These are phyloP conservation scores for Trichomalopsis sarcophagae DNA, from an alignment of 1,140 invertebrate genomes.

Conservation along the genomic window DNA sequence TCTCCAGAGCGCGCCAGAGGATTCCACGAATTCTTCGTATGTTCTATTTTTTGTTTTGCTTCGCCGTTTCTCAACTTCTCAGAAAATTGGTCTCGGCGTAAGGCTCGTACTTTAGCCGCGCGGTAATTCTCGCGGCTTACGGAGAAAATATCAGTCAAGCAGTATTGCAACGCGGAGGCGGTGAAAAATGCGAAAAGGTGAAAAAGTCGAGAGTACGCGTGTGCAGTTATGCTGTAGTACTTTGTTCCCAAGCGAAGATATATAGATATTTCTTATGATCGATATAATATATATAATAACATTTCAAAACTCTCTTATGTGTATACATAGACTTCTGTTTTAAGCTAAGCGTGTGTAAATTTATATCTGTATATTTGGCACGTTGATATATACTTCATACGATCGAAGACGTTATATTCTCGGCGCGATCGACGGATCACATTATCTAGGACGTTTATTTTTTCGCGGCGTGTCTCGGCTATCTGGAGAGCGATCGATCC, in stretches of 20 bases:
- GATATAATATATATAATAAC: too few species aligned
- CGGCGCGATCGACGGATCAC: neutral
- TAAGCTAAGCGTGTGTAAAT: constrained; percentile 9
- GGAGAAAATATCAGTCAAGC: constrained; percentile 12
- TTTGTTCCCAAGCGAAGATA: constrained; percentile 21
- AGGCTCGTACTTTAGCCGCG: too few species aligned
- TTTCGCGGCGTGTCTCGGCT: neutral
- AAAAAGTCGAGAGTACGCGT: neutral
- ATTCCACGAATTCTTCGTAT: too few species aligned
- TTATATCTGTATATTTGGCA: constrained; percentile 16
- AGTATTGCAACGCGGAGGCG: neutral
- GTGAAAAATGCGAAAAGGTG: neutral
- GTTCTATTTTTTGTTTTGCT: too few species aligned
- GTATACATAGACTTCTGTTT: neutral
- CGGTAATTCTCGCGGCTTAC: neutral
- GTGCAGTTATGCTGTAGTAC: neutral
- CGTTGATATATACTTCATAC: constrained; percentile 18
- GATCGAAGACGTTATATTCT: neutral
- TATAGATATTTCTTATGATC: neutral
- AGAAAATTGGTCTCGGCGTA: neutral
- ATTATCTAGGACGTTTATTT: constrained; percentile 29
- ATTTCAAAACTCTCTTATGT: too few species aligned
- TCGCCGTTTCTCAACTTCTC: neutral
- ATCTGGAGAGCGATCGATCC: neutral
- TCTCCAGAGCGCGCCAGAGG: too few species aligned